Percentiles rank a stretch among this genome's conserved stretches.
Evolutionary conservation across 2,797 vertebrate genomes (phyloP).

Genomic region (Phoeniculus purpureus): DNA sequence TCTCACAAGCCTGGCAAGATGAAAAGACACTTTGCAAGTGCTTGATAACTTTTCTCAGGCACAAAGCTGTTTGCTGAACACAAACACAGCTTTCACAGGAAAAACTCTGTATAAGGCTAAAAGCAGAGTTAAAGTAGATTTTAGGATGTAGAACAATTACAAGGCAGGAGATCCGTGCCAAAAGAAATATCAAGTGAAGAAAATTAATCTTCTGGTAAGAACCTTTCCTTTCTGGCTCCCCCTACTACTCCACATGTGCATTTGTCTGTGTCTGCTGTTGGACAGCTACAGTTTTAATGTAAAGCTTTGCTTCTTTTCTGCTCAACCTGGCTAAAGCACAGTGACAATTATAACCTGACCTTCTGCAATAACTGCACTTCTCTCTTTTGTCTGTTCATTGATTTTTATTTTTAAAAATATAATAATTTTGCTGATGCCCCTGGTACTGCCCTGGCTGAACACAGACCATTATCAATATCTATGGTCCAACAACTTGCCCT

Average conservation of each 20-base stretch:
- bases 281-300: neutral
- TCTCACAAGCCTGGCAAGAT: neutral
- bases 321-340: neutral
- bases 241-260: neutral
- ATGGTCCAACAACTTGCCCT: neutral
- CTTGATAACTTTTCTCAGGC: neutral
- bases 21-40: neutral
- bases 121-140: neutral
- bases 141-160: neutral
- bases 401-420: neutral
- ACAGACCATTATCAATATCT: neutral
- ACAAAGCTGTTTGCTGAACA: neutral
- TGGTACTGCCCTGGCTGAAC: neutral
- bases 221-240: neutral
- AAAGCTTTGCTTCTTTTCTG: neutral
- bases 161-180: neutral
- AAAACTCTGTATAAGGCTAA: neutral
- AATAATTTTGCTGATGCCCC: neutral
- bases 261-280: neutral
- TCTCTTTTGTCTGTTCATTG: neutral
- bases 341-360: neutral
- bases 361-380: neutral
- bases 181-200: neutral
- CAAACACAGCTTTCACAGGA: neutral
- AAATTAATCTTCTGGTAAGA: neutral